These are phyloP conservation scores for Pimpla rufipes DNA, from an alignment of 2,888 invertebrate species.

Conservation along the genomic window DNA sequence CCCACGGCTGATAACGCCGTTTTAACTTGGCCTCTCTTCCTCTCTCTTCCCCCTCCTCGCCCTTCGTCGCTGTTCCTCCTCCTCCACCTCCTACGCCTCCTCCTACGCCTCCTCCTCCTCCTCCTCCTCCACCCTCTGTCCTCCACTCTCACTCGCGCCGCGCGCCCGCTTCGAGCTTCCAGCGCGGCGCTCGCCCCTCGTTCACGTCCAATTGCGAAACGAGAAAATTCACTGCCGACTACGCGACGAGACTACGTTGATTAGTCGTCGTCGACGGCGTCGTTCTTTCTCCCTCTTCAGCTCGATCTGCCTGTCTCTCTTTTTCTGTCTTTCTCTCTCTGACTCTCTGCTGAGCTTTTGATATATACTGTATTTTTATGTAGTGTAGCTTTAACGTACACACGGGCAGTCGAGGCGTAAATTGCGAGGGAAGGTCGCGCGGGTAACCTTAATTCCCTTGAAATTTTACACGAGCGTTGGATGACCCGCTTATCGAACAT, in stretches of 20 bases:
- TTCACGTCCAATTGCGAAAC: constrained; percentile 68
- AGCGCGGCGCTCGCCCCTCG: constrained; percentile 32
- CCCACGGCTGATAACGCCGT: constrained; percentile 75
- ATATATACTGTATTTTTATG: neutral
- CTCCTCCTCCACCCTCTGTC: constrained; percentile 47
- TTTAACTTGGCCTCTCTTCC: constrained; percentile 75
- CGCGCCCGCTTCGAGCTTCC: constrained; percentile 42
- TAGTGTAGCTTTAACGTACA: neutral
- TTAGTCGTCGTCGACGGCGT: constrained; percentile 60
- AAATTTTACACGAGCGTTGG: neutral
- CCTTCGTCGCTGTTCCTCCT: constrained; percentile 43
- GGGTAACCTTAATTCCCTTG: neutral
- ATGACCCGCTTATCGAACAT: neutral
- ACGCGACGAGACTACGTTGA: constrained; percentile 71
- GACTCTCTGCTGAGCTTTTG: neutral
- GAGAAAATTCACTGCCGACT: constrained; percentile 68
- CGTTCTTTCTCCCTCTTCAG: constrained; percentile 3
- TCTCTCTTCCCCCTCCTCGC: constrained; percentile 45
- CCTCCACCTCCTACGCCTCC: constrained; percentile 50
- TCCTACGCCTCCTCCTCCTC: constrained; percentile 50
- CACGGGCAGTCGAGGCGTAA: neutral
- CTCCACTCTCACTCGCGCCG: constrained; percentile 57
- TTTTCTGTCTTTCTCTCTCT: too few species aligned
- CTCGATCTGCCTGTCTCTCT: too few species aligned
- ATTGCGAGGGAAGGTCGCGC: neutral